phyloP scores from a whole-genome alignment of 2,888 invertebrate species.

The Cheiracanthium punctorium region DNA sequence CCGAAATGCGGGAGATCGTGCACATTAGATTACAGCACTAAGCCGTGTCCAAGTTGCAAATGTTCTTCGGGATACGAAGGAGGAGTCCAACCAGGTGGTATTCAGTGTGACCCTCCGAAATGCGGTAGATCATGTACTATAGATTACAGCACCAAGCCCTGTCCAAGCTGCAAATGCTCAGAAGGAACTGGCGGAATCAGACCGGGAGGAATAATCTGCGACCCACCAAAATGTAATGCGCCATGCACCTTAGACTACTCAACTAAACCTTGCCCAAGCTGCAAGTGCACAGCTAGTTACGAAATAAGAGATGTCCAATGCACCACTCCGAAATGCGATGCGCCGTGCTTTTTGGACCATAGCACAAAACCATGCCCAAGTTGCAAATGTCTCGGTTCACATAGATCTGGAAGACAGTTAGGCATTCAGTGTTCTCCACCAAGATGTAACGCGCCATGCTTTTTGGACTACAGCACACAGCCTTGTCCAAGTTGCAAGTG shows the following conservation, averaged over 20 bases:
- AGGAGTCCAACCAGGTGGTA: neutral
- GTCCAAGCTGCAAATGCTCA: slow-evolving; percentile 30
- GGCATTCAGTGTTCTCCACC: slow-evolving; percentile 39
- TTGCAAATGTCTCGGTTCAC: slow-evolving; percentile 29
- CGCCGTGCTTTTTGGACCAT: neutral
- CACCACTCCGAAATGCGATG: neutral
- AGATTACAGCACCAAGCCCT: slow-evolving; percentile 21
- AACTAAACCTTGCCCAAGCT: slow-evolving; percentile 26
- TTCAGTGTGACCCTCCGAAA: slow-evolving; percentile 28
- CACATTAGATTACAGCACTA: slow-evolving; percentile 18
- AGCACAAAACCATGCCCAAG: slow-evolving; percentile 21
- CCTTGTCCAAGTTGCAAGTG: slow-evolving; percentile 41
- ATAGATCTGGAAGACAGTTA: neutral
- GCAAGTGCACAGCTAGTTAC: slow-evolving; percentile 25
- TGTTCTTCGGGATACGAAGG: neutral
- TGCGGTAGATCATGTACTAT: slow-evolving; percentile 20
- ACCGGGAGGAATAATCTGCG: slow-evolving; percentile 20
- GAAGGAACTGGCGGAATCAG: neutral
- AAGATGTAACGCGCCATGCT: slow-evolving; percentile 15
- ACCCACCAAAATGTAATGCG: slow-evolving; percentile 23
- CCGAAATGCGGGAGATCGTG: slow-evolving; percentile 30
- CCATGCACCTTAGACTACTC: slow-evolving; percentile 32
- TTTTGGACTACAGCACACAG: slow-evolving; percentile 19
- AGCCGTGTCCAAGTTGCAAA: slow-evolving; percentile 30
- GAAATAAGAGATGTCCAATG: slow-evolving; percentile 15